Evolutionary conservation across 1,140 invertebrate species (phyloP).

Genomic region (Leptopilina clavipes): DNA sequence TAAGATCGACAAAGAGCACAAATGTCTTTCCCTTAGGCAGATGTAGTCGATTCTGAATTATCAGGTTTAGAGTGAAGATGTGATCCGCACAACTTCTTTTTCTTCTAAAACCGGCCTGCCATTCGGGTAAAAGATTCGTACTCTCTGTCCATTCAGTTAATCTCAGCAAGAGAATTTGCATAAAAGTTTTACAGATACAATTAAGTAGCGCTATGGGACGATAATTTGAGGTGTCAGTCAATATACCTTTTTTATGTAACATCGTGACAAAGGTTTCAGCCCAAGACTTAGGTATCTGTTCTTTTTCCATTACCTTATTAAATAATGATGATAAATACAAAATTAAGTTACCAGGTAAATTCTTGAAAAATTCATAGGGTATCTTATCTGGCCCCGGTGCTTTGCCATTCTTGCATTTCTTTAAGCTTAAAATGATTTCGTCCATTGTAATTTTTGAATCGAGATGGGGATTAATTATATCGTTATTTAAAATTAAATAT

Average conservation of each 20-base stretch:
- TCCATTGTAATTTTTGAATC: slow-evolving; percentile 25
- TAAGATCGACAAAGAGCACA: slow-evolving; percentile 38
- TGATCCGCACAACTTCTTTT: slow-evolving; percentile 50
- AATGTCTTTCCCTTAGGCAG: not conserved
- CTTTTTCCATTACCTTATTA: slow-evolving; percentile 36
- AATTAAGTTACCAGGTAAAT: slow-evolving; percentile 31
- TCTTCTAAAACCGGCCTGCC: slow-evolving; percentile 52
- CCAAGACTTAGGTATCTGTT: slow-evolving; percentile 31
- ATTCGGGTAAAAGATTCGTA: slow-evolving; percentile 48
- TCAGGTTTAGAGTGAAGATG: slow-evolving; percentile 43
- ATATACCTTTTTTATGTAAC: slow-evolving; percentile 53
- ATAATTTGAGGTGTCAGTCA: too few relatives aligned
- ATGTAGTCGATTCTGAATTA: not conserved
- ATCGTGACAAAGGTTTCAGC: slow-evolving; percentile 9
- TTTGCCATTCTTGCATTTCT: slow-evolving; percentile 41
- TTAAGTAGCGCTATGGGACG: too few relatives aligned
- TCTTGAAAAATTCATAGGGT: slow-evolving; percentile 42
- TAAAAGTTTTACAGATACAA: too few relatives aligned
- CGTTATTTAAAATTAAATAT: too few relatives aligned
- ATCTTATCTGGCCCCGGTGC: slow-evolving; percentile 46
- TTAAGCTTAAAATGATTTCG: slow-evolving; percentile 26
- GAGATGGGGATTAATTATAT: slow-evolving; percentile 14
- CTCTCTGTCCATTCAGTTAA: slow-evolving; percentile 45
- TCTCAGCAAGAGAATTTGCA: slow-evolving; percentile 40
- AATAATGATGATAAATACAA: slow-evolving; percentile 14